Evolutionary conservation across 2,888 invertebrate species (phyloP).

Genomic region (Lithosia quadra): DNA sequence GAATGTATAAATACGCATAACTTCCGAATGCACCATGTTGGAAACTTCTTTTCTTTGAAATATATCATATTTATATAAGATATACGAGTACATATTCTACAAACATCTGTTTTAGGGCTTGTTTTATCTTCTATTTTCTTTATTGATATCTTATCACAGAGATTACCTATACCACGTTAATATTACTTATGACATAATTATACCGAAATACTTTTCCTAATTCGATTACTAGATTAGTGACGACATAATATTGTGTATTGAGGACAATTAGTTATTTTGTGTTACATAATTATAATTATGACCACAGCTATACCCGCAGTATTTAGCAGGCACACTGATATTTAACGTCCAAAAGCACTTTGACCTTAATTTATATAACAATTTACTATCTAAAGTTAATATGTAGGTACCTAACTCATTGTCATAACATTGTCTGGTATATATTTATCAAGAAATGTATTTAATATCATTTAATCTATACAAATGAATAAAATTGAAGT

Average conservation of each 20-base stretch:
- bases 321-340: not conserved
- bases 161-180: not conserved
- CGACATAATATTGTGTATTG: not conserved
- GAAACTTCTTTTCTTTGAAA: too few relatives aligned
- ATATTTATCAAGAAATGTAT: not conserved
- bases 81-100: too few relatives aligned
- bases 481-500: too few relatives aligned
- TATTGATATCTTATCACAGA: not conserved
- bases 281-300: conserved; percentile 11
- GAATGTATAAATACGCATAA: too few relatives aligned
- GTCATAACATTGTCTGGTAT: not conserved
- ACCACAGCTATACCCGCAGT: not conserved
- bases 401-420: not conserved
- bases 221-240: not conserved
- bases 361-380: not conserved
- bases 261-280: not conserved
- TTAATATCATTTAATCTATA: not conserved
- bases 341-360: not conserved
- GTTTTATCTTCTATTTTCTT: not conserved
- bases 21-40: too few relatives aligned
- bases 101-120: not conserved
- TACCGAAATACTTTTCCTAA: not conserved
- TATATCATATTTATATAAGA: too few relatives aligned
- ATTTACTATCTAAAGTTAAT: not conserved
- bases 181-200: not conserved